Conservation (phyloP, 2,888 invertebrate genomes). For the Hyposoter dolosus region DNA sequence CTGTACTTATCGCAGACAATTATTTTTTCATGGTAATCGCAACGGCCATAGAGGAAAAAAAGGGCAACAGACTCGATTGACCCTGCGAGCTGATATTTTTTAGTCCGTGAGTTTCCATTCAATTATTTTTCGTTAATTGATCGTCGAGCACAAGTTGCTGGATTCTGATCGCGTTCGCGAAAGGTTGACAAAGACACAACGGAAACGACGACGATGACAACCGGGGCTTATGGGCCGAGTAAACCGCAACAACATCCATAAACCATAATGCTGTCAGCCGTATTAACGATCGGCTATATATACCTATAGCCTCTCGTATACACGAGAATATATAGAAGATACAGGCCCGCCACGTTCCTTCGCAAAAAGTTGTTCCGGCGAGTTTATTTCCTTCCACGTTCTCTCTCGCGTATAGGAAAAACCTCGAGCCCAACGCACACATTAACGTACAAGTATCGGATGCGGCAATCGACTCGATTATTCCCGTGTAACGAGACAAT, state of each 20-base stretch:
- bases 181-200: constrained; percentile 42
- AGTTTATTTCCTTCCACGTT: constrained; percentile 71
- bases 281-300: constrained; percentile 69
- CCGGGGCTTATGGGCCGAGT: constrained; percentile 46
- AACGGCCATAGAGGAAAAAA: neutral
- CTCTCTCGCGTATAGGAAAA: constrained; percentile 46
- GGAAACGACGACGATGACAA: constrained; percentile 52
- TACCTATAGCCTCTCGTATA: constrained; percentile 2
- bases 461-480: constrained; percentile 66
- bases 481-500: constrained; percentile 68
- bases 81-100: neutral
- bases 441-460: constrained; percentile 56
- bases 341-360: constrained; percentile 63
- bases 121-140: constrained; percentile 29
- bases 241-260: constrained; percentile 57
- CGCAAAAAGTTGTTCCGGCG: constrained; percentile 74
- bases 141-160: neutral
- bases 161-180: constrained; percentile 28
- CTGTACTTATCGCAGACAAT: neutral
- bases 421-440: constrained; percentile 48
- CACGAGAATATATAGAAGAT: neutral
- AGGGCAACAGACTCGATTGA: neutral
- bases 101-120: neutral
- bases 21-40: neutral
- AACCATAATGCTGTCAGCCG: constrained; percentile 66